Percentiles rank a stretch among this genome's conserved stretches.
Evolutionary conservation across 2,888 invertebrate species (phyloP).

Genomic region (Poecilus cupreus): DNA sequence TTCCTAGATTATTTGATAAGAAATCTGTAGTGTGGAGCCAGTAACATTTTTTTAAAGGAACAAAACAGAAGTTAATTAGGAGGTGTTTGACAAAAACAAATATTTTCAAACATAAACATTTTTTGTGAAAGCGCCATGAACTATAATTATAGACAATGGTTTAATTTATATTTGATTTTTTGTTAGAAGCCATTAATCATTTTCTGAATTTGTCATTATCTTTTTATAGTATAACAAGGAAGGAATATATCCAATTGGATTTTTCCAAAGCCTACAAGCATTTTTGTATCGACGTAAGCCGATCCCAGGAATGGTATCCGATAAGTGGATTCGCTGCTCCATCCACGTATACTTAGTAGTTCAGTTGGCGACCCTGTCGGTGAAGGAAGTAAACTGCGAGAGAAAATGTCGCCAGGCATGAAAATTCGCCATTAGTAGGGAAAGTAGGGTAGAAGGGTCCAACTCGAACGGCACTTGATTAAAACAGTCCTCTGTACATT

Average conservation of each 20-base stretch:
- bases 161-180: background rate
- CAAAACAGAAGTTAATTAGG: too few relatives aligned
- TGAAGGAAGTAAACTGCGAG: background rate
- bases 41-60: too few relatives aligned
- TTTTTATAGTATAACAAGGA: background rate
- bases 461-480: conserved; percentile 32
- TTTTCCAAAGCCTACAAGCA: background rate
- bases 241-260: background rate
- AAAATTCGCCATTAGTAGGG: conserved; percentile 44
- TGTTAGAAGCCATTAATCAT: too few relatives aligned
- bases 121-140: too few relatives aligned
- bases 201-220: too few relatives aligned
- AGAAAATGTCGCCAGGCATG: conserved; percentile 38
- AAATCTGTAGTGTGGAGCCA: too few relatives aligned
- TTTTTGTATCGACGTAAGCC: conserved; percentile 5
- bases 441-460: background rate
- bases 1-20: too few relatives aligned
- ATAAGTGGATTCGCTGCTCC: background rate
- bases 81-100: too few relatives aligned
- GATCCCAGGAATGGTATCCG: background rate
- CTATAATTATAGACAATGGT: too few relatives aligned
- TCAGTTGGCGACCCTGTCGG: too few relatives aligned
- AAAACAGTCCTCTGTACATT: background rate
- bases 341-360: too few relatives aligned
- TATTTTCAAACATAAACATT: too few relatives aligned